Conservation (phyloP, 2,888 invertebrate genomes). For the Rotaria magnacalcarata region DNA sequence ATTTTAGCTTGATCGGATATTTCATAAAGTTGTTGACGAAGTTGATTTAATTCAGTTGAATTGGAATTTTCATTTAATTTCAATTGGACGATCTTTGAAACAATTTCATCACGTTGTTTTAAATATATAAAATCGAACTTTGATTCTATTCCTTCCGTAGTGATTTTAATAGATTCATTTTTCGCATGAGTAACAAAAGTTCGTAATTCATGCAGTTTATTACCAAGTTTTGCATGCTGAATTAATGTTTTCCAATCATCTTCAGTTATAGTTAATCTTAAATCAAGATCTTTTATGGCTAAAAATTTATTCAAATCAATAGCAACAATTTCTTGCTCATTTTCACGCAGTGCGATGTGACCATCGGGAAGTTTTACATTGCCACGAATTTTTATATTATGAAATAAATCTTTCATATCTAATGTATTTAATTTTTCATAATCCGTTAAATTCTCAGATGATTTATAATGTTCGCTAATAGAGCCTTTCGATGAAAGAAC, state of each 20-base stretch:
- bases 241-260: conserved; percentile 2
- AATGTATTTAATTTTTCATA: too few species aligned
- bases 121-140: background rate
- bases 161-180: background rate
- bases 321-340: background rate
- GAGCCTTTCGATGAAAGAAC: too few species aligned
- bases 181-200: background rate
- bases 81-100: background rate
- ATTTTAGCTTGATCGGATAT: too few species aligned
- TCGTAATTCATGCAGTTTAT: background rate
- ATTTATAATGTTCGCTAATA: too few species aligned
- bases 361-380: too few species aligned
- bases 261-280: background rate
- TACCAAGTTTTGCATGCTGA: conserved; percentile 2
- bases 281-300: background rate
- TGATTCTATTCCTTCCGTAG: background rate
- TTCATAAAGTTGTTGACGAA: too few species aligned
- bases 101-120: background rate
- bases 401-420: too few species aligned
- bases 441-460: too few species aligned
- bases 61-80: background rate
- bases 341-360: too few species aligned
- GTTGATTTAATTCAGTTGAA: background rate
- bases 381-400: too few species aligned
- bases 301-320: background rate